Conservation (phyloP, 2,888 invertebrate species). For the Atrina japonica region DNA sequence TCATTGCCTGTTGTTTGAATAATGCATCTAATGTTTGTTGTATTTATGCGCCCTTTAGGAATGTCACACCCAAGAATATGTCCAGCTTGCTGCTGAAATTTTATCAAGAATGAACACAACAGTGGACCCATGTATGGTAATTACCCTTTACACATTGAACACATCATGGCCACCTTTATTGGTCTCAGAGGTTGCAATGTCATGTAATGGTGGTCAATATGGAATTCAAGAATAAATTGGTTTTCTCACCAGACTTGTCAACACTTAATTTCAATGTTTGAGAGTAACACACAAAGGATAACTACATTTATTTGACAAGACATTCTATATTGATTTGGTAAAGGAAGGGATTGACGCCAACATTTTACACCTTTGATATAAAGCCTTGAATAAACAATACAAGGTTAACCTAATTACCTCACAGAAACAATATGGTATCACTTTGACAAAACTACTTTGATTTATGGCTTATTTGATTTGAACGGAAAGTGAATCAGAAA, state of each 20-base stretch:
- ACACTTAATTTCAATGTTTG: constrained; percentile 20
- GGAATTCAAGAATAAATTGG: constrained; percentile 44
- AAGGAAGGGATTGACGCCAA: background rate
- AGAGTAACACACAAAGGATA: constrained; percentile 26
- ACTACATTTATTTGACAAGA: constrained; percentile 34
- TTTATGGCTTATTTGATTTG: constrained; percentile 6
- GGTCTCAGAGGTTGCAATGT: background rate
- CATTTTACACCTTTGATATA: constrained; percentile 11
- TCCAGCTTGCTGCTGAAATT: constrained; percentile 47
- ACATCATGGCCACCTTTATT: constrained; percentile 7
- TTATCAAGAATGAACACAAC: constrained; percentile 50
- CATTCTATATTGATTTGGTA: constrained; percentile 22
- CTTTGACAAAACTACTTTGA: background rate
- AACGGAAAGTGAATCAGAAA: no score
- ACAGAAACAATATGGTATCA: background rate
- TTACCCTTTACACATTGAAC: constrained; percentile 12
- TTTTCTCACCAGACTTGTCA: constrained; percentile 42
- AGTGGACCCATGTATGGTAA: constrained; percentile 59
- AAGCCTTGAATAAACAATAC: constrained; percentile 3
- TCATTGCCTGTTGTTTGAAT: background rate
- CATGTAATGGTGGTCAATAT: constrained; percentile 24
- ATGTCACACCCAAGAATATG: constrained; percentile 42
- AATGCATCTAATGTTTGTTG: constrained; percentile 7
- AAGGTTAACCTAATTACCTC: background rate
- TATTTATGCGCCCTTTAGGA: constrained; percentile 30